Evolutionary conservation across 1,140 invertebrate species (phyloP).

Genomic region (Atta texana): DNA sequence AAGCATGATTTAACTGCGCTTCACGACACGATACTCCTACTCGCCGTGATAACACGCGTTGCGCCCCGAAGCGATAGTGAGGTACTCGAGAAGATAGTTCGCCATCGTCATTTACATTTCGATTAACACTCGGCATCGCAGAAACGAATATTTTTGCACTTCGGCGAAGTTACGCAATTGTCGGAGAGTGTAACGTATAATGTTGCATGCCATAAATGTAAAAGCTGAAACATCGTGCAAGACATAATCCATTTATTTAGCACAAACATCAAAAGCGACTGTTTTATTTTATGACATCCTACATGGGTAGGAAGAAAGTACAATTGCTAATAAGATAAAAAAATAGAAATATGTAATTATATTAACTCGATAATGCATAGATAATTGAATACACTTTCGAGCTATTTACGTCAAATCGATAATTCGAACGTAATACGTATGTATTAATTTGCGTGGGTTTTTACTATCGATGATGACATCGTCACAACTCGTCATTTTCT

Average conservation of each 20-base stretch:
- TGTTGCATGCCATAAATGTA: not conserved
- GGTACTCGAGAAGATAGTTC: conserved; percentile 12
- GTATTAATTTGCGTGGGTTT: conserved; percentile 41
- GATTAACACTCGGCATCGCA: conserved; percentile 14
- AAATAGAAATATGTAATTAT: conserved; percentile 22
- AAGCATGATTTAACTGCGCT: conserved; percentile 35
- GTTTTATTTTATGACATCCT: not conserved
- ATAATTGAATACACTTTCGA: not conserved
- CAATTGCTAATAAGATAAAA: not conserved
- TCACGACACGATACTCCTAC: conserved; percentile 11
- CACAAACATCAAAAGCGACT: not conserved
- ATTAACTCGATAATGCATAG: conserved; percentile 16
- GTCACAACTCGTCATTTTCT: conserved; percentile 27
- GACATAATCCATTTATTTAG: not conserved
- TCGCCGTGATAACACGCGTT: conserved; percentile 18
- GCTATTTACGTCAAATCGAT: not conserved
- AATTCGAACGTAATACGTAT: not conserved
- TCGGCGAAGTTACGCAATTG: not conserved
- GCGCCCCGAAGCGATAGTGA: conserved; percentile 42
- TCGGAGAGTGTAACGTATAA: conserved; percentile 4
- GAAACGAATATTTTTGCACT: not conserved
- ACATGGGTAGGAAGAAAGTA: not conserved
- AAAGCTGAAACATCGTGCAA: not conserved
- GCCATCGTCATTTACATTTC: conserved; percentile 29
- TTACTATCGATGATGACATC: conserved; percentile 46